Evolutionary conservation across 2,113 vertebrate species (phyloP).

Genomic region (Actenoides lindsayi): DNA sequence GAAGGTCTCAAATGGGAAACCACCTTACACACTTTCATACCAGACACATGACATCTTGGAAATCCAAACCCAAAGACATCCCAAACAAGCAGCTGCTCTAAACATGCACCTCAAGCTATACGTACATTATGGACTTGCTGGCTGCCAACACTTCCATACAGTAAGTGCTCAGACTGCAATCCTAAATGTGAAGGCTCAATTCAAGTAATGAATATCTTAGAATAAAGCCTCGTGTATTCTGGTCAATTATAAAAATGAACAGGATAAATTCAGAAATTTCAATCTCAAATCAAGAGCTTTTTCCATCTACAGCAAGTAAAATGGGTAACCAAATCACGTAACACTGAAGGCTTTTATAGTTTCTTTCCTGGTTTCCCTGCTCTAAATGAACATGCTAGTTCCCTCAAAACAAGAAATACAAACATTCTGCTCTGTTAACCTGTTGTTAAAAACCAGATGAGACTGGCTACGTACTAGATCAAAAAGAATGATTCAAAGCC

Average conservation of each 20-base stretch:
- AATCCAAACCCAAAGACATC: neutral
- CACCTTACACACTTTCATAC: neutral
- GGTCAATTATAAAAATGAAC: neutral
- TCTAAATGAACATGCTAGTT: neutral
- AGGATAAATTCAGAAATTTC: neutral
- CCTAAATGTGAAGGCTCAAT: neutral
- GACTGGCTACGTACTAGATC: neutral
- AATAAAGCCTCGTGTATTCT: neutral
- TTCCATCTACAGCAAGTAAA: neutral
- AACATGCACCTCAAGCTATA: neutral
- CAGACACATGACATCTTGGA: neutral
- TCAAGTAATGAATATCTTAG: neutral
- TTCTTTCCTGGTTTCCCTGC: accelerated
- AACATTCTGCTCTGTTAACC: neutral
- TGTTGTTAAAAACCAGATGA: neutral
- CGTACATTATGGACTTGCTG: neutral
- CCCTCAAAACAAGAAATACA: neutral
- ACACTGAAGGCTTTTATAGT: neutral
- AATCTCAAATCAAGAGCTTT: neutral
- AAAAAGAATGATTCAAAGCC: neutral
- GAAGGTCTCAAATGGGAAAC: neutral
- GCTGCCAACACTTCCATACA: neutral
- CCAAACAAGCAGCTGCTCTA: neutral
- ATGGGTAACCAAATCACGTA: neutral
- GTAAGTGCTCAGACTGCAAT: neutral